phyloP scores from a whole-genome alignment of 37 sponge, comb jelly and placozoan genomes.

The Halichondria panicea region DNA sequence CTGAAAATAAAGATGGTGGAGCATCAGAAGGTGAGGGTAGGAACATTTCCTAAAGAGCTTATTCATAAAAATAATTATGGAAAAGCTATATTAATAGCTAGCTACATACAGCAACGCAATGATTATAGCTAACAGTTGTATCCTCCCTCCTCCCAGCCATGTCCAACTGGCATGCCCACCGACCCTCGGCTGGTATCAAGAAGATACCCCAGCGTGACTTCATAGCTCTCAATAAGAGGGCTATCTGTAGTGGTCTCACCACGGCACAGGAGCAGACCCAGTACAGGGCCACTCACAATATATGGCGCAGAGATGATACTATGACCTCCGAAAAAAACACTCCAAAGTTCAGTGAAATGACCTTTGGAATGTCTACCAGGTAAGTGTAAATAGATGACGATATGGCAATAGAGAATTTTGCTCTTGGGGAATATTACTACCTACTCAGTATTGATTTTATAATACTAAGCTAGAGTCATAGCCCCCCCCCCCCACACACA shows the following conservation, averaged over 20 bases:
- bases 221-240: constrained; percentile 71
- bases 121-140: background rate
- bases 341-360: constrained; percentile 55
- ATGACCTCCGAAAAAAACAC: background rate
- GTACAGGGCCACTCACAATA: constrained; percentile 84
- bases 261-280: constrained; percentile 88
- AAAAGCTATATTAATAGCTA: background rate
- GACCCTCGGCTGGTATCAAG: constrained; percentile 12
- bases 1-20: constrained; percentile 65
- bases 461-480: background rate
- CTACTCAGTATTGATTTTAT: background rate
- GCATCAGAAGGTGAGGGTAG: constrained; percentile 63
- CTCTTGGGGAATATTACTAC: background rate
- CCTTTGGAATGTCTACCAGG: constrained; percentile 85
- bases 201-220: constrained; percentile 72
- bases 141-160: constrained; percentile 33
- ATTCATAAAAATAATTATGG: background rate
- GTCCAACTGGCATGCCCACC: constrained; percentile 51
- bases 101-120: background rate
- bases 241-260: constrained; percentile 81
- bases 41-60: background rate
- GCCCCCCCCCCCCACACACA: background rate
- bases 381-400: background rate
- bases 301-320: constrained; percentile 45
- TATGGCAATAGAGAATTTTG: background rate